Evolutionary conservation across 2,797 vertebrate genomes (phyloP).

Genomic region (Oreortyx pictus): DNA sequence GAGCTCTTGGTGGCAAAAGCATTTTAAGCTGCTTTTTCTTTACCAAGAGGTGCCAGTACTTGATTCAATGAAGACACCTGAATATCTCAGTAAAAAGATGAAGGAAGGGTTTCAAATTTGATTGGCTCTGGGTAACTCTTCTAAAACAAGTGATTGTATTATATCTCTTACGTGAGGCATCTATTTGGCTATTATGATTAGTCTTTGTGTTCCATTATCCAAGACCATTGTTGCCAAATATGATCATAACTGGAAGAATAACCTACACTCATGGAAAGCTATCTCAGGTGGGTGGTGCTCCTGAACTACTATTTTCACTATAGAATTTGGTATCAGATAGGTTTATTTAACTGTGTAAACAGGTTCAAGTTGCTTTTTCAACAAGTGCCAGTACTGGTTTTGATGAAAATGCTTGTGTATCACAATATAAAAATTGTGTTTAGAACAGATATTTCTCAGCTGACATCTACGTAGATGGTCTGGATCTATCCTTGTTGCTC

Average conservation of each 20-base stretch:
- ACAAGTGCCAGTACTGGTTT: no score
- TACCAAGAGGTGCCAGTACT: background rate
- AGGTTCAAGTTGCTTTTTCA: no score
- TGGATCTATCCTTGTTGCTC: background rate
- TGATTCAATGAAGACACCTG: background rate
- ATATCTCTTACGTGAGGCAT: background rate
- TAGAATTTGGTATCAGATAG: background rate
- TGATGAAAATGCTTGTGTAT: no score
- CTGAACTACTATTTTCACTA: background rate
- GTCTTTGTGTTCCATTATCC: slow-evolving; percentile 84
- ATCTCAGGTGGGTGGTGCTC: slow-evolving; percentile 74
- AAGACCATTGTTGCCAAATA: slow-evolving; percentile 87
- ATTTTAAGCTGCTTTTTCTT: background rate
- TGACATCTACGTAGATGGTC: background rate
- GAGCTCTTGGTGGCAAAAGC: background rate
- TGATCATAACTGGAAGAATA: slow-evolving; percentile 84
- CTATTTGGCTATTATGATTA: slow-evolving; percentile 79
- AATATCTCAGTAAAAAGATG: background rate
- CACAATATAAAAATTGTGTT: background rate
- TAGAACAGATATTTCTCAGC: background rate
- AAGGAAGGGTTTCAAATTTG: fast-evolving
- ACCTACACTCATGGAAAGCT: slow-evolving; percentile 83
- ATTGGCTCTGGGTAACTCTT: background rate
- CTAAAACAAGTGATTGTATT: background rate
- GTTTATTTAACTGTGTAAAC: no score